Evolutionary conservation across 2,888 invertebrate genomes (phyloP), one percentile per base, ranked within the genome.

Genomic region (Sycophila texana): DNA sequence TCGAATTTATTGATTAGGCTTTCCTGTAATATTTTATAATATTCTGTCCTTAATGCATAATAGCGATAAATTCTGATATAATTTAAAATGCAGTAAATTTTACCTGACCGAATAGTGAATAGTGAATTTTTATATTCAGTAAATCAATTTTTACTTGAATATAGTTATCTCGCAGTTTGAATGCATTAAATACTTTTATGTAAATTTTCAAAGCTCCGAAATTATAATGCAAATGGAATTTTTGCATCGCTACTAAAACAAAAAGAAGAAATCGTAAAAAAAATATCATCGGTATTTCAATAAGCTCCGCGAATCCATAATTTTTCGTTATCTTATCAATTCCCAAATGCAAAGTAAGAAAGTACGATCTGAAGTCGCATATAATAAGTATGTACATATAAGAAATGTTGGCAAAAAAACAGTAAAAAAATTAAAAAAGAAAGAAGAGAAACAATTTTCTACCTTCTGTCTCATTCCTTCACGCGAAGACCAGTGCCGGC

Each of bases 401-500:
- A 16, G 57, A n/a, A n/a, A n/a, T 3, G 60, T 5, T 20, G 12
- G 58, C 58, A 22, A 20, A 47, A 22, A 58, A 39, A 30, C 14
- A 26, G 71, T 60, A 49, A 51, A 58, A 60, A 58, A 58, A 16
- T 57, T n/a, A 20, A 55, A 49, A 39, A 58, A 47, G 30, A 63
- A 51, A n/a, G 39, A 30, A 55, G 53, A 39, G 13, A 65, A 74
- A 57, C 39, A 66, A 4, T 2, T 60, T 77, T 72, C 77, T 77
- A 77, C 77, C 77, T 77, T 77, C 66, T 20, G 72, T 72, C 66
- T 67, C 77, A 77, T 77, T 72, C 77, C 72, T 67, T 60, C 47
- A n/a, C 53, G 39, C 39, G 75, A 63, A 55, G 57, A 63, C 18
- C 63, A 30, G 39, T 39, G 18, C 18, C 72, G 49, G 18, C 12